Conservation (phyloP, 2,113 vertebrate genomes). For the Perca schrenkii region DNA sequence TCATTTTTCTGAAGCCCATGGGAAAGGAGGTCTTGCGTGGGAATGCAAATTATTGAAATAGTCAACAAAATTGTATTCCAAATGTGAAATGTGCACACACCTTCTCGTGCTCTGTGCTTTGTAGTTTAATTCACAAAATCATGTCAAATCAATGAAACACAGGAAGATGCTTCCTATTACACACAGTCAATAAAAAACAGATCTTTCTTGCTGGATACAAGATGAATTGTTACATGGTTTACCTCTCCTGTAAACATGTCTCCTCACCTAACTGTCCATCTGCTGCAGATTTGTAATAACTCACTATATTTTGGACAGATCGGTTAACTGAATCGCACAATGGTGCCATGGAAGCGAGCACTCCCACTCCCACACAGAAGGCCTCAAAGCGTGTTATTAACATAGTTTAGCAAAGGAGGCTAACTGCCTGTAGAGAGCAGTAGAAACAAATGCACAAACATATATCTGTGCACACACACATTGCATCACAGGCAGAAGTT, state of each 20-base stretch:
- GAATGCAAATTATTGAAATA: slow-evolving; percentile 17
- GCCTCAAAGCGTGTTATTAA: slow-evolving; percentile 76
- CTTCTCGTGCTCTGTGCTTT: neutral
- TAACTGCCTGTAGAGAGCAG: slow-evolving; percentile 58
- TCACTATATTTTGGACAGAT: slow-evolving; percentile 58
- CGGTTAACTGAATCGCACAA: slow-evolving; percentile 68
- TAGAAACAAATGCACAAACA: slow-evolving; percentile 16
- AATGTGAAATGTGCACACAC: slow-evolving; percentile 7
- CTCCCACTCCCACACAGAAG: slow-evolving; percentile 72
- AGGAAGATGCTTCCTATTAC: slow-evolving; percentile 8
- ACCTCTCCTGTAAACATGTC: slow-evolving; percentile 39
- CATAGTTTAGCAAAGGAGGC: slow-evolving; percentile 70
- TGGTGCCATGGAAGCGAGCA: slow-evolving; percentile 64
- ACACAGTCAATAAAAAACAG: slow-evolving; percentile 26
- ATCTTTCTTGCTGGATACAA: slow-evolving; percentile 26
- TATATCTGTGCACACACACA: slow-evolving; percentile 2
- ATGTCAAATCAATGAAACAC: slow-evolving; percentile 11
- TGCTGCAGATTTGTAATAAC: slow-evolving; percentile 39
- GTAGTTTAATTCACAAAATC: slow-evolving; percentile 8
- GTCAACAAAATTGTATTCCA: slow-evolving; percentile 25
- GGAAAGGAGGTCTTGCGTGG: slow-evolving; percentile 18
- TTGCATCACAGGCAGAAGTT: slow-evolving; percentile 64
- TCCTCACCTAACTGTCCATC: slow-evolving; percentile 35
- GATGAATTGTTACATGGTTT: slow-evolving; percentile 15
- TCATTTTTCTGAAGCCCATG: slow-evolving; percentile 41